Evolutionary conservation across 2,113 vertebrate species (phyloP), one percentile per base, ranked within the genome.

Genomic region (Excalfactoria chinensis): DNA sequence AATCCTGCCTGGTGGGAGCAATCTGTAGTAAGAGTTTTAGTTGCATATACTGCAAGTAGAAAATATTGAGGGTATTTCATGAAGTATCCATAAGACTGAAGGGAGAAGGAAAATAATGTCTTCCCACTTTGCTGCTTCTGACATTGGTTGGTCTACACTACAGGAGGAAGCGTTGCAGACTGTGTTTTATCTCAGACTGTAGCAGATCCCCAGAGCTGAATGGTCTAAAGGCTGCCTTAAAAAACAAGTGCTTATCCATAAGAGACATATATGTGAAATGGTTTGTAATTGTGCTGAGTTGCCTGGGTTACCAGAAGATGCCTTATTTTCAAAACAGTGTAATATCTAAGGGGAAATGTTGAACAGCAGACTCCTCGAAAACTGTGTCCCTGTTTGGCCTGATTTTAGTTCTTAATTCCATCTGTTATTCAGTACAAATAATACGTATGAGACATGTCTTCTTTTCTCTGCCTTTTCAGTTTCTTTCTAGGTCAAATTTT

Each of bases 401-500:
- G 37, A 35, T 69, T 77, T 58, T 68, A 30, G 46, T 30, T 18
- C 49, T 58, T 85, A 73, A 37, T 60, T 92, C 48, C 88, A 11
- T 58, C 67, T 89, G 32, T 60, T 84, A 72, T 49, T 74, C 48
- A 74, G n/a, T 34, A 28, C 62, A 86, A 90, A 82, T 69, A 68
- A 49, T 51, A 72, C 5, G 6, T 53, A 49, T 25, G n/a, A 68
- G 86, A 81, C 34, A 56, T 46, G 6, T 66, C 63, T 46, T 76
- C 34, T 83, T 93, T 92, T 89, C 64, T 87, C 49, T 0, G 1
- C 58, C 58, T 84, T 17, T 74, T 75, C 60, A 79, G 68, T 16
- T 23, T 72, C 67, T 92, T 93, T 46, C 67, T 82, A 28, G 67
- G 89, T 68, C 74, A 89, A 63, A 55, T 87, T 83, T 89, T 87